These are phyloP conservation scores for Thalassoma bifasciatum DNA, from an alignment of 2,113 vertebrate species.

Conservation along the genomic window DNA sequence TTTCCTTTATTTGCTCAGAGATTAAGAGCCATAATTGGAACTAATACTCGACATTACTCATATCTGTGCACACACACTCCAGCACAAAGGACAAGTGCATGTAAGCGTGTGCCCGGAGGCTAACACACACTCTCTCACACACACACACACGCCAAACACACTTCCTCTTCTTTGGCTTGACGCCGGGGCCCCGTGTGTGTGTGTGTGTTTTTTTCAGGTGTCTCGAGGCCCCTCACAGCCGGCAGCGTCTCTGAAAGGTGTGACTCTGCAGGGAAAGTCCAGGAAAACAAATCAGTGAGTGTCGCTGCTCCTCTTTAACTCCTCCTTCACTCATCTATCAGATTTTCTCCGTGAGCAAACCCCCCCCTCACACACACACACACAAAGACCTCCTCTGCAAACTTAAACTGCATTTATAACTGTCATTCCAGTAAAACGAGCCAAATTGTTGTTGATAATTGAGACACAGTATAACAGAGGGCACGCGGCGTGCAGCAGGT, in stretches of 20 bases:
- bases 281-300: slow-evolving; percentile 88
- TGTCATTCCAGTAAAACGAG: slow-evolving; percentile 66
- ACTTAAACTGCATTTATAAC: slow-evolving; percentile 75
- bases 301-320: slow-evolving; percentile 32
- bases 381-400: slow-evolving; percentile 66
- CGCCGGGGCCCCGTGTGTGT: neutral
- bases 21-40: slow-evolving; percentile 79
- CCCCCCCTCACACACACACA: slow-evolving; percentile 52
- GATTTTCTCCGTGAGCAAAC: slow-evolving; percentile 37
- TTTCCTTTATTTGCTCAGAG: slow-evolving; percentile 82
- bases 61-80: slow-evolving; percentile 67
- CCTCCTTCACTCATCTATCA: slow-evolving; percentile 55
- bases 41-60: slow-evolving; percentile 75
- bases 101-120: slow-evolving; percentile 44
- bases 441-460: slow-evolving; percentile 79
- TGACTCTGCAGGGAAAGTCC: slow-evolving; percentile 87
- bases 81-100: slow-evolving; percentile 62
- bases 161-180: slow-evolving; percentile 53
- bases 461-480: slow-evolving; percentile 75
- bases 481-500: slow-evolving; percentile 79
- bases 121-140: slow-evolving; percentile 16
- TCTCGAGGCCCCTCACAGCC: slow-evolving; percentile 87
- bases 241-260: slow-evolving; percentile 87
- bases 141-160: slow-evolving; percentile 37
- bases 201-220: slow-evolving; percentile 88